Evolutionary conservation across 2,888 invertebrate species (phyloP).

Genomic region (Pyrgus malvae): DNA sequence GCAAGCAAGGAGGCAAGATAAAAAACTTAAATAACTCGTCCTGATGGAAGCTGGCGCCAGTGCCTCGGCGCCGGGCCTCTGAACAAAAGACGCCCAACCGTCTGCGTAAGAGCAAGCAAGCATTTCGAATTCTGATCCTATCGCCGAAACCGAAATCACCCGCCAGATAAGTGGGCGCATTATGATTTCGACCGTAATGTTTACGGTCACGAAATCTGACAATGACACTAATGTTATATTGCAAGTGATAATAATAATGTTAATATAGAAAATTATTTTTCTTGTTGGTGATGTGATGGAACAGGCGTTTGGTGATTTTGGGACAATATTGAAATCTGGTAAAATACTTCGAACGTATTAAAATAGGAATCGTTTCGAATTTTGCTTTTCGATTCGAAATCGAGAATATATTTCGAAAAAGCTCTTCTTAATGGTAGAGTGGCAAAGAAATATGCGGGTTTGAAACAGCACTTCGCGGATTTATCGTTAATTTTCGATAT

Average conservation of each 20-base stretch:
- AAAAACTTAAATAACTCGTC: constrained; percentile 45
- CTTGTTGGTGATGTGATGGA: too few relatives aligned
- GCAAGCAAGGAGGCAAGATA: constrained; percentile 33
- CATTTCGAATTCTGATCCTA: constrained; percentile 30
- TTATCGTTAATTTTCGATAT: constrained; percentile 71
- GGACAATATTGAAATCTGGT: too few relatives aligned
- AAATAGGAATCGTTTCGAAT: neutral
- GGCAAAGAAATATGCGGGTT: constrained; percentile 38
- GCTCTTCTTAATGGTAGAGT: constrained; percentile 16
- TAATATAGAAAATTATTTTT: too few relatives aligned
- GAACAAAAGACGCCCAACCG: constrained; percentile 54
- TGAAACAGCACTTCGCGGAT: constrained; percentile 54
- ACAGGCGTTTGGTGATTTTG: too few relatives aligned
- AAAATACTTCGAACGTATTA: too few relatives aligned
- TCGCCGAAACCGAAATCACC: constrained; percentile 27
- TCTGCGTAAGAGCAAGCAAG: constrained; percentile 50
- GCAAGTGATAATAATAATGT: neutral
- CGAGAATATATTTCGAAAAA: constrained; percentile 13
- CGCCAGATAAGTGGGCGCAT: constrained; percentile 28
- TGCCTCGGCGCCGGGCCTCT: constrained; percentile 39
- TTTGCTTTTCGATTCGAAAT: constrained; percentile 16
- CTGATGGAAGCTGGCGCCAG: constrained; percentile 48
- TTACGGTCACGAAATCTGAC: constrained; percentile 18
- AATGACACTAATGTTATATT: constrained; percentile 9
- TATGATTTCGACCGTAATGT: constrained; percentile 18